Conservation (phyloP, 2,888 invertebrate genomes). For the Gastrophysa polygoni region DNA sequence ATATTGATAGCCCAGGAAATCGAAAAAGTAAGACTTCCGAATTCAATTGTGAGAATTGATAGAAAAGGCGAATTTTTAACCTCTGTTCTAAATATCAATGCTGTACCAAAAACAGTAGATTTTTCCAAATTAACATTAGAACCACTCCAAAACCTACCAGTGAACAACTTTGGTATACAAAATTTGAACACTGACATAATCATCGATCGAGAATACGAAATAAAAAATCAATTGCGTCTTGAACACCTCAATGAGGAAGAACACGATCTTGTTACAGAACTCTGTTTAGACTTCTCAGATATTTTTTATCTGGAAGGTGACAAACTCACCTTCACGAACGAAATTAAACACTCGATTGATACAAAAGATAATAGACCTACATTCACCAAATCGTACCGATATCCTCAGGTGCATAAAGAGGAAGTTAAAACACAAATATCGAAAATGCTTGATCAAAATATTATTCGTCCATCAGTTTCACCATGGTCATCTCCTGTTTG, state of each 20-base stretch:
- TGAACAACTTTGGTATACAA: background rate
- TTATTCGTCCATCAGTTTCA: too few relatives aligned
- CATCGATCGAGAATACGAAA: background rate
- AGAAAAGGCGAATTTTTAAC: constrained; percentile 9
- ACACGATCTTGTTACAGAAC: background rate
- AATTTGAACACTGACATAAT: background rate
- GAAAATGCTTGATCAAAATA: constrained; percentile 26
- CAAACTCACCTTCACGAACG: constrained; percentile 11
- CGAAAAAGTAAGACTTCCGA: constrained; percentile 3
- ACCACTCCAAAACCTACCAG: background rate
- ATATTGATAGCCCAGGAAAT: constrained; percentile 4
- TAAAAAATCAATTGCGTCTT: constrained; percentile 5
- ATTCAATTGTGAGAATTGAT: constrained; percentile 14
- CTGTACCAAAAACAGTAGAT: background rate
- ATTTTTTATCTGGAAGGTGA: constrained; percentile 12
- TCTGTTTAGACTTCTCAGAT: constrained; percentile 7
- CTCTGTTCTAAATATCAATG: constrained; percentile 12
- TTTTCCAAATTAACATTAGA: background rate
- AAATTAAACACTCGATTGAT: background rate
- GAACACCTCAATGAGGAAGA: constrained; percentile 14
- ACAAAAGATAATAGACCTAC: background rate
- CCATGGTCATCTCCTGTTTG: too few relatives aligned
- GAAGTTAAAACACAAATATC: constrained; percentile 17
- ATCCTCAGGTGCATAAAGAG: constrained; percentile 17
- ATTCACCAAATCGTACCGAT: constrained; percentile 10